phyloP scores from a whole-genome alignment of 2,797 vertebrate species.

The Peromyscus melanophrys region DNA sequence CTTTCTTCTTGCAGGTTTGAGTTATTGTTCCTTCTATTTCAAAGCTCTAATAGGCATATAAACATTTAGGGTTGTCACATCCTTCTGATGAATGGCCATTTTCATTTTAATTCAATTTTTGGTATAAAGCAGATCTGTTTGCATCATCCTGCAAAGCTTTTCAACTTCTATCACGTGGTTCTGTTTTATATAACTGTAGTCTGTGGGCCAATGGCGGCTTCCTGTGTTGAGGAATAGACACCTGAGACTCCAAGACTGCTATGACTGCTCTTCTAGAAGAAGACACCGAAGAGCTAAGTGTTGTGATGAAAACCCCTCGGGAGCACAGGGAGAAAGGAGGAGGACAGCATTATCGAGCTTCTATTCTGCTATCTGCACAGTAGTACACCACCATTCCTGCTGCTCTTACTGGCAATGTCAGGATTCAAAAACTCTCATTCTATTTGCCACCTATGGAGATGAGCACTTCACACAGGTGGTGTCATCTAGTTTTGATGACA shows the following conservation, averaged over 20 bases:
- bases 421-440: background rate
- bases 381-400: background rate
- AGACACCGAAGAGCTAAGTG: background rate
- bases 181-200: background rate
- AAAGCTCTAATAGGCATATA: background rate
- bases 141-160: background rate
- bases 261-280: background rate
- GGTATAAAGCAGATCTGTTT: constrained; percentile 31
- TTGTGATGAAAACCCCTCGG: background rate
- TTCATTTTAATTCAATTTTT: constrained; percentile 6
- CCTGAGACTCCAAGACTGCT: background rate
- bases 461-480: background rate
- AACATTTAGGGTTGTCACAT: background rate
- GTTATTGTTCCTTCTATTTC: background rate
- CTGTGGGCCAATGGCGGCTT: too few species aligned
- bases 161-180: background rate
- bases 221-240: background rate
- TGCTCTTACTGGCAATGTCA: background rate
- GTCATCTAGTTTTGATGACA: background rate
- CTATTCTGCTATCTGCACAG: background rate
- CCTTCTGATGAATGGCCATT: background rate
- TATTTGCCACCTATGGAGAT: background rate
- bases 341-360: background rate
- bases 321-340: background rate
- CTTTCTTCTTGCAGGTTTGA: background rate